Evolutionary conservation across 2,113 vertebrate genomes (phyloP).

Genomic region (Toxotes jaculatrix): DNA sequence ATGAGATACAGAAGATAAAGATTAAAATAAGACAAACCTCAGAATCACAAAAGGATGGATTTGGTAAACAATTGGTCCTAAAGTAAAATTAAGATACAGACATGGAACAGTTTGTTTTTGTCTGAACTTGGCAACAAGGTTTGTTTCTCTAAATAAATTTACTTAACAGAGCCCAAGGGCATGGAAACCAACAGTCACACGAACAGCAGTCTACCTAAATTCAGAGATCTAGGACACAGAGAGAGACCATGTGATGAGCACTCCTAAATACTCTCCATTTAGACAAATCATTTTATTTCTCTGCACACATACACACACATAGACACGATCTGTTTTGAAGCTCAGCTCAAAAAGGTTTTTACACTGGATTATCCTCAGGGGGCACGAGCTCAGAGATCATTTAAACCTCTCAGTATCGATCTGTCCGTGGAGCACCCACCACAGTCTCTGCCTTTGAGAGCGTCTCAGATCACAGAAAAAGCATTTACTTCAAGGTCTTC

Average conservation of each 20-base stretch:
- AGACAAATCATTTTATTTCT: constrained; percentile 45
- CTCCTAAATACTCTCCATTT: constrained; percentile 49
- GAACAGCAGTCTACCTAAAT: constrained; percentile 26
- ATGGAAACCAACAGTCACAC: constrained; percentile 22
- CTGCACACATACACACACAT: constrained; percentile 17
- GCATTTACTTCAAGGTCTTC: neutral
- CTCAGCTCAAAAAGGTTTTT: constrained; percentile 42
- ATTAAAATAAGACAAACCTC: neutral
- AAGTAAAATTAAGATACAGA: constrained; percentile 22
- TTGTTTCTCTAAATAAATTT: constrained; percentile 38
- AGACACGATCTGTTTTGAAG: constrained; percentile 37
- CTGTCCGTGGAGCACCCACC: constrained; percentile 32
- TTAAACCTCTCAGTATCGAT: constrained; percentile 60
- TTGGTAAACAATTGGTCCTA: constrained; percentile 22
- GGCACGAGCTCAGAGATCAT: constrained; percentile 36
- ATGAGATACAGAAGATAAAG: constrained; percentile 18
- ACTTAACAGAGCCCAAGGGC: constrained; percentile 5
- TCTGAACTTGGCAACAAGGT: constrained; percentile 25
- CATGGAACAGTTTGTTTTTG: constrained; percentile 18
- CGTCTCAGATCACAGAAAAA: constrained; percentile 12
- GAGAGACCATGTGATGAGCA: constrained; percentile 45
- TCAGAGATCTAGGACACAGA: constrained; percentile 49
- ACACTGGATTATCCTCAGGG: constrained; percentile 61
- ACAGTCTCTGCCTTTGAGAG: constrained; percentile 16
- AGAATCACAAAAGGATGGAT: neutral